These are phyloP conservation scores for Zootermopsis nevadensis DNA, from an alignment of 2,888 invertebrate genomes.

Conservation along the genomic window DNA sequence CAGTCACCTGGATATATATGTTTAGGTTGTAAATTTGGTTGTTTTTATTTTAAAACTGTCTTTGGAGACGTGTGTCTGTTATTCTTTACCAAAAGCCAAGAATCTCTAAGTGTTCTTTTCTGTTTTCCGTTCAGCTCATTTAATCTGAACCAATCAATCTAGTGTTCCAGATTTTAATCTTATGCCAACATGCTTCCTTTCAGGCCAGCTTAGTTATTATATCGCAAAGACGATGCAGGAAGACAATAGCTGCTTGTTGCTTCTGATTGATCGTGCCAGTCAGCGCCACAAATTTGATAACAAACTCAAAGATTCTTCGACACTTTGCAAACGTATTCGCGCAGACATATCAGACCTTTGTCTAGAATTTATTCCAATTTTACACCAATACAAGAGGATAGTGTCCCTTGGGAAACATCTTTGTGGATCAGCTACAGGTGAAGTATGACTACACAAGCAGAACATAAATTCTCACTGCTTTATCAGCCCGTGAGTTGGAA, in stretches of 20 bases:
- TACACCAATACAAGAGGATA: conserved; percentile 63
- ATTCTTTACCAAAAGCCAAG: too few relatives aligned
- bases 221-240: conserved; percentile 72
- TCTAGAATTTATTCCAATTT: conserved; percentile 68
- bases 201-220: conserved; percentile 84
- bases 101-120: too few relatives aligned
- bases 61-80: too few relatives aligned
- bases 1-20: too few relatives aligned
- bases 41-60: too few relatives aligned
- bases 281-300: conserved; percentile 85
- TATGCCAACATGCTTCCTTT: conserved; percentile 28
- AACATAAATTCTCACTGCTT: too few relatives aligned
- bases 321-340: conserved; percentile 71
- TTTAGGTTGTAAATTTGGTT: too few relatives aligned
- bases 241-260: conserved; percentile 66
- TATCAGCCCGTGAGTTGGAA: too few relatives aligned
- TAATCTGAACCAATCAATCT: not conserved
- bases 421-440: conserved; percentile 89
- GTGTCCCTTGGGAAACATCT: conserved; percentile 88
- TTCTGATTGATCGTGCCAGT: conserved; percentile 83
- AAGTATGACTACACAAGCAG: not conserved
- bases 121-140: not conserved
- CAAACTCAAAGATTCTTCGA: conserved; percentile 65
- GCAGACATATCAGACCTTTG: conserved; percentile 85
- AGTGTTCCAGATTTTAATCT: not conserved